A percentile compares a stretch with the other conserved stretches of the same genome.
Evolutionary conservation across 2,888 invertebrate genomes (phyloP).

Genomic region (Achlya flavicornis): DNA sequence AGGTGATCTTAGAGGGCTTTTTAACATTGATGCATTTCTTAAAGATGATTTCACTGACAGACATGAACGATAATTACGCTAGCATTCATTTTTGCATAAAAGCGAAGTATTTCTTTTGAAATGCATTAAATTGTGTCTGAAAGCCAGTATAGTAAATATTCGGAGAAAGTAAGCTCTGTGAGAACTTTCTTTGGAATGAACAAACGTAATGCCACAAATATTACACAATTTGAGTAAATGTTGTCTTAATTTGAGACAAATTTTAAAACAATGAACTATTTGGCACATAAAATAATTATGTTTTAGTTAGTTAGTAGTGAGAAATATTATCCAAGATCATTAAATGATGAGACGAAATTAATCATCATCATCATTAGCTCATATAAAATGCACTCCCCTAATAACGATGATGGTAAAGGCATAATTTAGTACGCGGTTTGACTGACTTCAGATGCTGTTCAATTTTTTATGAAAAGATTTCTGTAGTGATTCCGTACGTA

Average conservation of each 20-base stretch:
- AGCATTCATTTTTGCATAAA: neutral
- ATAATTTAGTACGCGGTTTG: too few relatives aligned
- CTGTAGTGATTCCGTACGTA: too few relatives aligned
- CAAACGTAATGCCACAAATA: constrained; percentile 9
- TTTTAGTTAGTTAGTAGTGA: neutral
- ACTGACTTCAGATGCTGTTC: too few relatives aligned
- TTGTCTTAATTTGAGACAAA: constrained; percentile 5
- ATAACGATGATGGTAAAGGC: too few relatives aligned
- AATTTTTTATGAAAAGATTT: too few relatives aligned
- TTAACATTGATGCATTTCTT: too few relatives aligned
- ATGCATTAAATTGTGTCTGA: constrained; percentile 9
- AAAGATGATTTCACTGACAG: neutral
- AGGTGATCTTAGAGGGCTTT: too few relatives aligned
- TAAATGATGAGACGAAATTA: too few relatives aligned
- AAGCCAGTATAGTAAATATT: constrained; percentile 6
- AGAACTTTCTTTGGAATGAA: constrained; percentile 1
- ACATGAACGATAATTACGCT: neutral
- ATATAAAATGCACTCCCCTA: too few relatives aligned
- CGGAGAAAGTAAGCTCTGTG: constrained; percentile 9
- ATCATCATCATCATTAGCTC: too few relatives aligned
- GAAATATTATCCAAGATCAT: too few relatives aligned
- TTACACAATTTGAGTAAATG: neutral
- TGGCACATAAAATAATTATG: neutral
- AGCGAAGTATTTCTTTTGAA: neutral
- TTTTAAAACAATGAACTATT: constrained; percentile 4